Evolutionary conservation across 1,140 invertebrate genomes (phyloP).

Genomic region (Steinernema khuongi): DNA sequence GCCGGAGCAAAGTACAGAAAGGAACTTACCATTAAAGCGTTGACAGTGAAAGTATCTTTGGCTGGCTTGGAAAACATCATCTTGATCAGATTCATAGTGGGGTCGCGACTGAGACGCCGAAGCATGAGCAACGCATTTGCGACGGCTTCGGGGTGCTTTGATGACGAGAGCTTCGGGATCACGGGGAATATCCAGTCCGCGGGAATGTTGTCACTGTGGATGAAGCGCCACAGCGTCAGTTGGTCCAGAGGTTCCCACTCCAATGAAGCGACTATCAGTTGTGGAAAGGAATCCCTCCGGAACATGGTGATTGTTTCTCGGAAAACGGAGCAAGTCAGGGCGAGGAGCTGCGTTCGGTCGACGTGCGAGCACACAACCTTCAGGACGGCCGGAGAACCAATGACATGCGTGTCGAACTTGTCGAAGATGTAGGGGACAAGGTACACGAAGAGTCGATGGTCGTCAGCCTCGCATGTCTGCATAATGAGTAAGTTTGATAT

Average conservation of each 20-base stretch:
- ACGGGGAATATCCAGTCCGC: conserved; percentile 21
- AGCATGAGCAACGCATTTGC: conserved; percentile 23
- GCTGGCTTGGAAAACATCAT: not conserved
- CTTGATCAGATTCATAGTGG: not conserved
- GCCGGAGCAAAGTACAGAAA: not conserved
- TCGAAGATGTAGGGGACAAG: not conserved
- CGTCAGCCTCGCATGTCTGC: not conserved
- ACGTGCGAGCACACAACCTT: conserved; percentile 25
- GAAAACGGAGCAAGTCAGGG: conserved; percentile 16
- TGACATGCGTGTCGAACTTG: not conserved
- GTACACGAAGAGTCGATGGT: not conserved
- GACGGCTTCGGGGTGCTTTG: conserved; percentile 23
- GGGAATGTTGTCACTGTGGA: conserved; percentile 26
- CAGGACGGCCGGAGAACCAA: not conserved
- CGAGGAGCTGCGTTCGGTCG: conserved; percentile 15
- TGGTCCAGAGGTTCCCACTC: conserved; percentile 23
- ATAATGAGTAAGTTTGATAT: not conserved
- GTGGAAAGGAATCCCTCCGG: conserved; percentile 23
- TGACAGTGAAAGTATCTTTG: not conserved
- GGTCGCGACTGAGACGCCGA: not conserved
- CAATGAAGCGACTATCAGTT: conserved; percentile 19
- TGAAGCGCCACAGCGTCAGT: conserved; percentile 22
- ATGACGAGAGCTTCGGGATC: conserved; percentile 21
- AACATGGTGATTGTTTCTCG: conserved; percentile 18
- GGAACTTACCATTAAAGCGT: not conserved